Conservation (phyloP, 2,888 invertebrate genomes). For the Geophilus truncorum region DNA sequence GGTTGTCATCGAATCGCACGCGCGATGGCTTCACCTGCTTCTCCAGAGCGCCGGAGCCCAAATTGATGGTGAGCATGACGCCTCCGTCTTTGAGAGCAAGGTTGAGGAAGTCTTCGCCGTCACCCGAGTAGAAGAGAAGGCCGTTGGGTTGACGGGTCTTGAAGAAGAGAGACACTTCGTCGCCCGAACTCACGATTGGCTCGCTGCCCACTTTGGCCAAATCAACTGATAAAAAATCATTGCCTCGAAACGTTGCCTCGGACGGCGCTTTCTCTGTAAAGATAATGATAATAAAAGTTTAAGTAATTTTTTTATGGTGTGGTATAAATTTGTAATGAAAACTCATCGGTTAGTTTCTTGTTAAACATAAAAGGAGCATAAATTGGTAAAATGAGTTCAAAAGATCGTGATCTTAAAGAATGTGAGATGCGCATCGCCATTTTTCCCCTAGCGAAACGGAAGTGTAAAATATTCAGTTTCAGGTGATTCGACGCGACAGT, state of each 20-base stretch:
- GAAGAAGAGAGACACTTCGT: conserved; percentile 84
- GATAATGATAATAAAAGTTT: background rate
- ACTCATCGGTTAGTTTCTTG: too few relatives aligned
- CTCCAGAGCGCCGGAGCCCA: conserved; percentile 56
- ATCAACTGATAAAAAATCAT: conserved; percentile 87
- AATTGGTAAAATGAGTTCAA: too few relatives aligned
- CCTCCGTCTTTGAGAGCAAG: conserved; percentile 84
- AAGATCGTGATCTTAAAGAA: too few relatives aligned
- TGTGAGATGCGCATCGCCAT: too few relatives aligned
- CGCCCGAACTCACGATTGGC: conserved; percentile 83
- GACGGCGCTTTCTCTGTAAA: conserved; percentile 83
- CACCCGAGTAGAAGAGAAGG: conserved; percentile 86
- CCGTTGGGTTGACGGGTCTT: conserved; percentile 87
- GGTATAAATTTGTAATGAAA: too few relatives aligned
- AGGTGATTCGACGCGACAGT: too few relatives aligned
- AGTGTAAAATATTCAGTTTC: too few relatives aligned
- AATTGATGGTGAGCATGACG: conserved; percentile 78
- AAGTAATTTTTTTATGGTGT: background rate
- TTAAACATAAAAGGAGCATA: too few relatives aligned
- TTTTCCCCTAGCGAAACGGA: too few relatives aligned
- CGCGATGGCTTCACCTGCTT: conserved; percentile 69
- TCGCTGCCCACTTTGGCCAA: conserved; percentile 78
- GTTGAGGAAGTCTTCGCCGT: conserved; percentile 82
- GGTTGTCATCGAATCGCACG: conserved; percentile 90
- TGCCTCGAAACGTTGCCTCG: conserved; percentile 87